phyloP scores from a whole-genome alignment of 1,140 invertebrate genomes.

The Neuroterus valhalla region DNA sequence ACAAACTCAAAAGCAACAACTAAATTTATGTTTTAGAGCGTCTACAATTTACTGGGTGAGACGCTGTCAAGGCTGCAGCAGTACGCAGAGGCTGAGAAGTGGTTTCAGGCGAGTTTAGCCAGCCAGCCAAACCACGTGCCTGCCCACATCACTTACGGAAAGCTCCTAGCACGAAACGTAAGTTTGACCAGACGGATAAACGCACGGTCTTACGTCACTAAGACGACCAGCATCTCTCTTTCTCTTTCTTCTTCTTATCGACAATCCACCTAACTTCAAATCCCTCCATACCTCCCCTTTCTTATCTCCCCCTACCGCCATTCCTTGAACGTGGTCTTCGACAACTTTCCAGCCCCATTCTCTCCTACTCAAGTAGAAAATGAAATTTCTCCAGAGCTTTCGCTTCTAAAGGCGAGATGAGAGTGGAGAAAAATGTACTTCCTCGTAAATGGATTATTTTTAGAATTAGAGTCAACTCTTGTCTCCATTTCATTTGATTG shows the following conservation, averaged over 20 bases:
- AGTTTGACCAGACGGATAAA: constrained; percentile 67
- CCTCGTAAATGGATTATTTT: constrained; percentile 13
- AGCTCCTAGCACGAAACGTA: constrained; percentile 92
- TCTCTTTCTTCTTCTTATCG: not conserved
- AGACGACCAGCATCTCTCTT: constrained; percentile 1
- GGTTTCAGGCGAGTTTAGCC: constrained; percentile 87
- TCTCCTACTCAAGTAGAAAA: constrained; percentile 23
- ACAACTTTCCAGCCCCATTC: constrained; percentile 21
- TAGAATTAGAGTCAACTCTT: constrained; percentile 29
- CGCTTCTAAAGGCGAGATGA: constrained; percentile 3
- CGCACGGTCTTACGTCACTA: constrained; percentile 3
- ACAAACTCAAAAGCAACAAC: constrained; percentile 5
- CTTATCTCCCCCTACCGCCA: constrained; percentile 38
- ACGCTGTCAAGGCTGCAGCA: constrained; percentile 87
- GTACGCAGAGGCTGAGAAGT: constrained; percentile 87
- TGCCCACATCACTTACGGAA: constrained; percentile 93
- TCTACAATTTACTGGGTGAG: constrained; percentile 92
- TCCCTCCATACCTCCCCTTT: not conserved
- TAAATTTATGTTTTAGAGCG: constrained; percentile 76
- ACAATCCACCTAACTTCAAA: not conserved
- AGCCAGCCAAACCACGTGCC: constrained; percentile 90
- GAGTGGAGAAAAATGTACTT: constrained; percentile 22
- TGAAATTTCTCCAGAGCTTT: constrained; percentile 20
- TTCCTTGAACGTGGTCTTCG: constrained; percentile 25
- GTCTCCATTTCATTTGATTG: not conserved